Percentiles rank a stretch among this genome's conserved stretches.
phyloP scores from a whole-genome alignment of 2,888 invertebrate genomes.

The Rutpela maculata region DNA sequence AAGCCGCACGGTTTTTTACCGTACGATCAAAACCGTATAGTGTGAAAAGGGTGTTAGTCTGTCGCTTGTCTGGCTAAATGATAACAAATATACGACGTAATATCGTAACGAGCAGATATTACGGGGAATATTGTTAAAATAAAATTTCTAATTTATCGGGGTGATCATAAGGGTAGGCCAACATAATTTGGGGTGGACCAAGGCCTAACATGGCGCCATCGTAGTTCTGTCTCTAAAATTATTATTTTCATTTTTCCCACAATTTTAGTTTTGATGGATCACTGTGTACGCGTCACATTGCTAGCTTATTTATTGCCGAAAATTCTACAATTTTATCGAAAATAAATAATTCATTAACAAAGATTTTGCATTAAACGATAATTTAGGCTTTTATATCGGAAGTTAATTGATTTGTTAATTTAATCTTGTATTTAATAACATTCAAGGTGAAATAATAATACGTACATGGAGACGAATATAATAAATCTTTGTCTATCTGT shows the following conservation, averaged over 20 bases:
- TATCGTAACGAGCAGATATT: no score
- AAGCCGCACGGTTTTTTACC: no score
- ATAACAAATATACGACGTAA: no score
- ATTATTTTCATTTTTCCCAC: background rate
- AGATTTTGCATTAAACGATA: background rate
- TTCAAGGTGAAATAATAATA: slow-evolving; percentile 20
- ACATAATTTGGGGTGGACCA: no score
- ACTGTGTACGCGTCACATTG: background rate
- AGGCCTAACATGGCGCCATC: no score
- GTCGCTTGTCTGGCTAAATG: no score
- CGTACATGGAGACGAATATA: background rate
- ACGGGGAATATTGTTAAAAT: no score
- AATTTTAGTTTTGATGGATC: background rate
- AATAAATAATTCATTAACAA: background rate
- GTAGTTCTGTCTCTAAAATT: no score
- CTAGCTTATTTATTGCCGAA: background rate
- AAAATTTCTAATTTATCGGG: no score
- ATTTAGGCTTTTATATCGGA: slow-evolving; percentile 10
- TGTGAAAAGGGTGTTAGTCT: no score
- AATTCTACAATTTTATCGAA: background rate
- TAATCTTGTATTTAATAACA: slow-evolving; percentile 7
- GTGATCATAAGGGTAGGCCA: no score
- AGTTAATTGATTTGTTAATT: slow-evolving; percentile 23
- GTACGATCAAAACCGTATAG: no score
- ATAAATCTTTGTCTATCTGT: background rate